Conservation (phyloP, 2,113 vertebrate genomes). For the Panthera uncia region DNA sequence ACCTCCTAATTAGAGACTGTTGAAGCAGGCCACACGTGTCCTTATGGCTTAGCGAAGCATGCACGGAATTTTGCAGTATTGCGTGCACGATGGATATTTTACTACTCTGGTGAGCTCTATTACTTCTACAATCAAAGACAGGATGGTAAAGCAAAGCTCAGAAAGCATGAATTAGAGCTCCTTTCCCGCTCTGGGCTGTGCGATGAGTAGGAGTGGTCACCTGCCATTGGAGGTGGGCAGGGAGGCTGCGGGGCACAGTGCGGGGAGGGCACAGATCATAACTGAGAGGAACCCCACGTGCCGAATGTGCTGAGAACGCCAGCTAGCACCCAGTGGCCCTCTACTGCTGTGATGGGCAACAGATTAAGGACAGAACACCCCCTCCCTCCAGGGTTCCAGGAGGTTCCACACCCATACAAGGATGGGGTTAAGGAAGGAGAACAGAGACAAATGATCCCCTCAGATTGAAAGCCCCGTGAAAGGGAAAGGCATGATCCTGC, state of each 20-base stretch:
- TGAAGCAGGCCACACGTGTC: neutral
- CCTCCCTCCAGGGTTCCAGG: neutral
- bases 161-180: neutral
- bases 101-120: neutral
- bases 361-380: neutral
- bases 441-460: neutral
- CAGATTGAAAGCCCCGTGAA: neutral
- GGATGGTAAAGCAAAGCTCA: slow-evolving; percentile 22
- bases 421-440: neutral
- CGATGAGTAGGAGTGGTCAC: neutral
- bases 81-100: neutral
- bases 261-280: neutral
- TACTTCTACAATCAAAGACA: neutral
- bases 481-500: neutral
- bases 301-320: neutral
- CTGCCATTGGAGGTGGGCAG: neutral
- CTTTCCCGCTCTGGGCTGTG: neutral
- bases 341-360: neutral
- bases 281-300: neutral
- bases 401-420: neutral
- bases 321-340: neutral
- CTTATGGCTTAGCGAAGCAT: neutral
- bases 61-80: neutral
- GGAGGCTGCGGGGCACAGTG: neutral
- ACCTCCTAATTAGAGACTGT: neutral